A percentile compares a stretch with the other conserved stretches of the same genome.
Conservation (phyloP, 2,113 vertebrate species). For the Macaca nemestrina region DNA sequence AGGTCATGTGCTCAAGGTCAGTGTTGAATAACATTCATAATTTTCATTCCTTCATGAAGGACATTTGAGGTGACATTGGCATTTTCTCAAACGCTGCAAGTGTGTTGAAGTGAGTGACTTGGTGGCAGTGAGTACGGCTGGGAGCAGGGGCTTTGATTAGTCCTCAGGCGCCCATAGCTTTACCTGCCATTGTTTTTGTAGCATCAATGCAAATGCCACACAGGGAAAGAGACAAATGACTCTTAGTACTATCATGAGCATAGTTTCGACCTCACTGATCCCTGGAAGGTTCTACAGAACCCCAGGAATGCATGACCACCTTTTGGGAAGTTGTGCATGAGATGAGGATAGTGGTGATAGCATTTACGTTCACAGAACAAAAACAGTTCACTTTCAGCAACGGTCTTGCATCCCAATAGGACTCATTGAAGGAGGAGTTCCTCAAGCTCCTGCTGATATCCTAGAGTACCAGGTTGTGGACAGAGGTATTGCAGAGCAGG, state of each 20-base stretch:
- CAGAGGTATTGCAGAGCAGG: neutral
- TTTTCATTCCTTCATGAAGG: neutral
- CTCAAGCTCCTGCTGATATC: too few relatives aligned
- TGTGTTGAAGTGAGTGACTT: neutral
- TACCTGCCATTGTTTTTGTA: neutral
- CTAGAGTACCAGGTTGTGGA: neutral
- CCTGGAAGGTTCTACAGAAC: neutral
- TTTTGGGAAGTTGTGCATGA: neutral
- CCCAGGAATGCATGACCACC: neutral
- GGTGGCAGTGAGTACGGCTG: neutral
- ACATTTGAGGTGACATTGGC: neutral
- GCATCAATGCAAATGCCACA: neutral
- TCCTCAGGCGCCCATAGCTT: neutral
- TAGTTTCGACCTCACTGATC: neutral
- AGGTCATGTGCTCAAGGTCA: too few relatives aligned
- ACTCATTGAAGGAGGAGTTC: neutral
- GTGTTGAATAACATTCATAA: neutral
- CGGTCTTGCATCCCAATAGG: rapidly evolving
- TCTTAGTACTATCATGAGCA: neutral
- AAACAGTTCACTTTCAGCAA: neutral
- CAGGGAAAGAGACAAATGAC: neutral
- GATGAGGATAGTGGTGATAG: too few relatives aligned
- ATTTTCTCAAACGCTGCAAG: too few relatives aligned
- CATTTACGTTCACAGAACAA: neutral
- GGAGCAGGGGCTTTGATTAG: neutral